A percentile compares a stretch with the other conserved stretches of the same genome.
These are phyloP conservation scores for Drosophila mauritiana DNA, from an alignment of 1,140 invertebrate genomes.

Conservation along the genomic window DNA sequence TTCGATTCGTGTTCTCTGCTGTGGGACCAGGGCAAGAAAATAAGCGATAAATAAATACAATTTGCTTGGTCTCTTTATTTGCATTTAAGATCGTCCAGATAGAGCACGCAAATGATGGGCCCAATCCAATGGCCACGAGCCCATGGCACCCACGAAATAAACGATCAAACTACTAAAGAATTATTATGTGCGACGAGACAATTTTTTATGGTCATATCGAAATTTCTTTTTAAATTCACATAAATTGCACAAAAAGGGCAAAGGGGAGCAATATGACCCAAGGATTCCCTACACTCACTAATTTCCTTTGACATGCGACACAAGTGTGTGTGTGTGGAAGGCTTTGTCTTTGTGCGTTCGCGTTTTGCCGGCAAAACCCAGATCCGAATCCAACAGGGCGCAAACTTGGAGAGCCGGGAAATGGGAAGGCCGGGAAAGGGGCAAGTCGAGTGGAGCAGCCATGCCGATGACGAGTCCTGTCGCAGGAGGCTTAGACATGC, in stretches of 20 bases:
- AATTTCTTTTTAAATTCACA: conserved; percentile 57
- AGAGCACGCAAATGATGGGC: conserved; percentile 68
- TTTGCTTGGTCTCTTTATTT: conserved; percentile 75
- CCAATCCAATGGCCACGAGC: conserved; percentile 12
- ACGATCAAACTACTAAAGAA: conserved; percentile 59
- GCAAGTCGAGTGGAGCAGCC: conserved; percentile 1
- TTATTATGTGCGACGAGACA: conserved; percentile 53
- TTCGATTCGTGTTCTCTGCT: conserved; percentile 30
- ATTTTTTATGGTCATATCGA: conserved; percentile 42
- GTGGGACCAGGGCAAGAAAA: conserved; percentile 60
- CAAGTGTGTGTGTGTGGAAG: conserved; percentile 53
- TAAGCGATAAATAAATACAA: conserved; percentile 83
- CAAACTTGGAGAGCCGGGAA: conserved; percentile 41
- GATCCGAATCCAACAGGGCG: conserved; percentile 55
- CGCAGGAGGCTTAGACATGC: conserved; percentile 44
- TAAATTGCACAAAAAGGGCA: conserved; percentile 43
- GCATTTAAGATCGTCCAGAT: conserved; percentile 75
- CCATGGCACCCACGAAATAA: conserved; percentile 18
- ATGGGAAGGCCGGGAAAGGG: not conserved
- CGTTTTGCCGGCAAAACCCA: conserved; percentile 46
- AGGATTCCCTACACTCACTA: conserved; percentile 42
- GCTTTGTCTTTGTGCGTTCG: conserved; percentile 78
- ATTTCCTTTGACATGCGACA: conserved; percentile 76
- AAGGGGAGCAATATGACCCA: conserved; percentile 16
- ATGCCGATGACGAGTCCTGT: conserved; percentile 42